phyloP scores from a whole-genome alignment of 2,888 invertebrate species.

The Neuroscelio doddi region DNA sequence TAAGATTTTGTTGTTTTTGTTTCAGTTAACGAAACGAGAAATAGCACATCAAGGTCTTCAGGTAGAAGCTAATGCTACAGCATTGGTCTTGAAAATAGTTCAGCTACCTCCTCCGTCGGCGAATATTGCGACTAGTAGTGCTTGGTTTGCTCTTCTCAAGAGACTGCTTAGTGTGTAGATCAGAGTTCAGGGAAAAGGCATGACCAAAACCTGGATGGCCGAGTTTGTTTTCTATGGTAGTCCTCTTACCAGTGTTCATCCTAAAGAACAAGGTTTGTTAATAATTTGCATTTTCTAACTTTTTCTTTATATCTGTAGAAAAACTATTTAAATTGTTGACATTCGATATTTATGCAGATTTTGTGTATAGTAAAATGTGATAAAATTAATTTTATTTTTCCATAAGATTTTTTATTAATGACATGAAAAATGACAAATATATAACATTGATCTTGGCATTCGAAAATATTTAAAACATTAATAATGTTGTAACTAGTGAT shows the following conservation, averaged over 20 bases:
- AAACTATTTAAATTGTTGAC: no score
- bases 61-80: constrained; percentile 93
- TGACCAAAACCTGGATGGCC: constrained; percentile 88
- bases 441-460: no score
- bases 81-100: constrained; percentile 85
- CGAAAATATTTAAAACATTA: no score
- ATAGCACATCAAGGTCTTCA: constrained; percentile 94
- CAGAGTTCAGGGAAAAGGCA: constrained; percentile 85
- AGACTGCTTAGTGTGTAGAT: constrained; percentile 88
- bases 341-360: no score
- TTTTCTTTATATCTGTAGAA: no score
- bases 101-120: constrained; percentile 80
- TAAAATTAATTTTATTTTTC: neutral
- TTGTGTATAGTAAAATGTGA: neutral
- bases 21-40: constrained; percentile 82
- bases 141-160: constrained; percentile 83
- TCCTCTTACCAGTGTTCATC: constrained; percentile 84
- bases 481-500: no score
- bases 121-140: constrained; percentile 71
- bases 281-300: no score
- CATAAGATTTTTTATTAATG: neutral
- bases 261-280: constrained; percentile 83
- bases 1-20: neutral
- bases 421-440: neutral
- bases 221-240: constrained; percentile 92